Evolutionary conservation across 2,888 invertebrate genomes (phyloP), one percentile per base, ranked within the genome.

Genomic region (Dasysyrphus tricinctus): DNA sequence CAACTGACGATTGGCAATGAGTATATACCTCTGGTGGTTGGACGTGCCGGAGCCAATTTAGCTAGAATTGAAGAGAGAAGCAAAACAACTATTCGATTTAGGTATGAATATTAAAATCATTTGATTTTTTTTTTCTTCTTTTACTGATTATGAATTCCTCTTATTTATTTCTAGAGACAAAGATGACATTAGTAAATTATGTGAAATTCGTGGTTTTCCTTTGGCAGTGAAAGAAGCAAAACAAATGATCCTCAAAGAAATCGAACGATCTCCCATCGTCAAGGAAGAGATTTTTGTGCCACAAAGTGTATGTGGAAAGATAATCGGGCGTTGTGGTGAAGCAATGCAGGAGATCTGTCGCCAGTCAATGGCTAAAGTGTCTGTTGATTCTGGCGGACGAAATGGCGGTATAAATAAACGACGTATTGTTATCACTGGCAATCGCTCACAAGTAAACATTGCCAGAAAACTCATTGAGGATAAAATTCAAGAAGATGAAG

Each of bases 251-350:
- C 93, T 95, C 11, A 95, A 95, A 87, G 94, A 95, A 70, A 92
- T 93, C 1, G 95, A 95, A 89, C 95, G 96, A 89, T 96, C 97
- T 0, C 91, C 94, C 0, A 93, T 96, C 42, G 94, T 95, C 42
- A 94, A 94, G n/a, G 94, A 95, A 70, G 95, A 94, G 85, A 93
- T 96, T 59, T 93, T 92, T 80, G 95, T 97, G 1, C 96, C 97
- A 0, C 92, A 94, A 67, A 94, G 94, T 91, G 93, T 95, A 32
- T 94, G 95, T 69, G 96, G 96, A 2, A 94, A 94, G 90, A 95
- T 98, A 70, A 96, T 97, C 89, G 97, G 94, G 92, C 93, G 94
- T 67, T 95, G 95, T 70, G 97, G 97, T 0, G 96, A 96, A 73
- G 94, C 93, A 56, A 94, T 97, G 70, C 94, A 94, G 69, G 94